Conservation (phyloP, 2,113 vertebrate genomes). For the Balaeniceps rex region DNA sequence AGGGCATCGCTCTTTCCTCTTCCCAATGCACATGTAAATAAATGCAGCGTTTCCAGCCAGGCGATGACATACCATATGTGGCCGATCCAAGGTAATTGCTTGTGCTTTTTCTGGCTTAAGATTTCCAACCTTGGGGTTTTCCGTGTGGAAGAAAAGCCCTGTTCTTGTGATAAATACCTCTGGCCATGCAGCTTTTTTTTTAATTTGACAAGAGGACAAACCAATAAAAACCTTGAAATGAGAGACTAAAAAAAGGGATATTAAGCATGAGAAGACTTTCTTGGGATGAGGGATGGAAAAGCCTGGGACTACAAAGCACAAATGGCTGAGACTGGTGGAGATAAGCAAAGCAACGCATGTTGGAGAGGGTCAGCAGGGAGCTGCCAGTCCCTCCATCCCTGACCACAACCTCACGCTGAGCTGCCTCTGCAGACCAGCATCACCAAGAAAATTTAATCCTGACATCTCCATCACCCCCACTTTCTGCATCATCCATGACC, state of each 20-base stretch:
- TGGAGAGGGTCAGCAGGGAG: background rate
- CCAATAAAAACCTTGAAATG: background rate
- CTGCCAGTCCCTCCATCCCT: background rate
- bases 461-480: background rate
- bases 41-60: background rate
- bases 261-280: background rate
- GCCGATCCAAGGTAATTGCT: background rate
- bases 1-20: background rate
- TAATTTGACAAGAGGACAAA: background rate
- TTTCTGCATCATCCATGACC: background rate
- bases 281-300: background rate
- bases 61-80: background rate
- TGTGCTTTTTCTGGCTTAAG: background rate
- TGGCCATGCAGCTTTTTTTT: background rate
- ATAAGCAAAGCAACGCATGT: background rate
- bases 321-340: background rate
- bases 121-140: background rate
- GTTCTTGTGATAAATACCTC: background rate
- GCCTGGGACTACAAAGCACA: accelerated
- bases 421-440: background rate
- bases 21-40: background rate
- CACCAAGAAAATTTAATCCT: too few relatives aligned
- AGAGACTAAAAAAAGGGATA: background rate
- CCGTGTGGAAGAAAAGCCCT: background rate
- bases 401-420: accelerated